These are phyloP conservation scores for Phoenicopterus ruber DNA, from an alignment of 2,113 vertebrate species.

Conservation along the genomic window DNA sequence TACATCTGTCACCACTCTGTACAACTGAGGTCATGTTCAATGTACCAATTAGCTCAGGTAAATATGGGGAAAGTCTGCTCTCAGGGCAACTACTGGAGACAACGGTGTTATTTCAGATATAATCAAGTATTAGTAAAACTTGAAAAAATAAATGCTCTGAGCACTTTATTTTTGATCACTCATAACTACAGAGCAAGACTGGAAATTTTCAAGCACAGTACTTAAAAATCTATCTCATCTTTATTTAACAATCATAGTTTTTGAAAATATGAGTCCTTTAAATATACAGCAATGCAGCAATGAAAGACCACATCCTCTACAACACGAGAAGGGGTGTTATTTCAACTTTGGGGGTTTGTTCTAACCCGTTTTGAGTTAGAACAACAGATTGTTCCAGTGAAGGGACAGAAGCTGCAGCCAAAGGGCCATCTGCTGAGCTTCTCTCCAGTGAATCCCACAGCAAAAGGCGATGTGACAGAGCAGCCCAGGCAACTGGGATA, in stretches of 20 bases:
- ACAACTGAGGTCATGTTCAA: neutral
- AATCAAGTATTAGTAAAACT: neutral
- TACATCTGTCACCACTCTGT: neutral
- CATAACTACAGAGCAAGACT: neutral
- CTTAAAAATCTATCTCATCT: neutral
- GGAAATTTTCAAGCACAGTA: neutral
- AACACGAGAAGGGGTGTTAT: neutral
- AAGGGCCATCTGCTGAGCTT: constrained; percentile 76
- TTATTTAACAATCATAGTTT: neutral
- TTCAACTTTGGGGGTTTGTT: constrained; percentile 32
- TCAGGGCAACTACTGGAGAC: neutral
- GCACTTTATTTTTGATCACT: neutral
- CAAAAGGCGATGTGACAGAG: constrained; percentile 72
- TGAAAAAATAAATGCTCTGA: neutral
- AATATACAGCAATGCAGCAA: neutral
- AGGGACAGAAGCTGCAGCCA: constrained; percentile 58
- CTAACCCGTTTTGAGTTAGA: constrained; percentile 41
- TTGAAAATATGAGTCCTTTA: neutral
- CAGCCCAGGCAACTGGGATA: constrained; percentile 77
- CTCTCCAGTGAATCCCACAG: constrained; percentile 69
- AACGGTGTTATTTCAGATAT: neutral
- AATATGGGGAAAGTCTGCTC: neutral
- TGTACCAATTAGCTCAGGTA: neutral
- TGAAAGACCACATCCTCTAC: neutral
- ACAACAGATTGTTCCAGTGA: constrained; percentile 65